Evolutionary conservation across 2,113 vertebrate genomes (phyloP).

Genomic region (Gopherus flavomarginatus): DNA sequence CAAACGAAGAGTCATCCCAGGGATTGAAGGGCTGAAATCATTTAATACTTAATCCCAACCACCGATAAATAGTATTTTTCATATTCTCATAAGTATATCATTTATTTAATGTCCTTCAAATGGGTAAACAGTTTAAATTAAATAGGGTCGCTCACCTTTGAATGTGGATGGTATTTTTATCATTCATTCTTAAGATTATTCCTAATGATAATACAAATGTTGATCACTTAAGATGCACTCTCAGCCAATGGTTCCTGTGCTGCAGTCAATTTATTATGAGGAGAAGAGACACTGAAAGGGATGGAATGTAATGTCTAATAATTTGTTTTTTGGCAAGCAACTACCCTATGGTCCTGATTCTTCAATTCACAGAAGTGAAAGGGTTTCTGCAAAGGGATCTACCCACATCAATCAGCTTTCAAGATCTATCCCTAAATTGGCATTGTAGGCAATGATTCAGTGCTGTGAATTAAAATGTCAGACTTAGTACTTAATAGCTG

Average conservation of each 20-base stretch:
- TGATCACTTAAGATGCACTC: not conserved
- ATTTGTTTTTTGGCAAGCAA: not conserved
- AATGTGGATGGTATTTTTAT: not conserved
- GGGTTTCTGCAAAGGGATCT: not conserved
- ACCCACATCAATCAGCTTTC: not conserved
- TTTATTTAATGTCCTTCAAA: not conserved
- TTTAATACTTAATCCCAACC: not conserved
- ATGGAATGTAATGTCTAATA: not conserved
- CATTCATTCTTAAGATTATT: not conserved
- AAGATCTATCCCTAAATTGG: not conserved
- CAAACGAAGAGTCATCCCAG: not conserved
- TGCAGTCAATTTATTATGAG: not conserved
- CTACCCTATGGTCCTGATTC: not conserved
- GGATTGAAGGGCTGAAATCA: not conserved
- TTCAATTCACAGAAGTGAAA: not conserved
- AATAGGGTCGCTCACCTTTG: not conserved
- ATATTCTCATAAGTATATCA: not conserved
- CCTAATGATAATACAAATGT: not conserved
- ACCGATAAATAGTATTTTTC: slow-evolving; percentile 1
- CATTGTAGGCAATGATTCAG: not conserved
- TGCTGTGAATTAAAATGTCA: not conserved
- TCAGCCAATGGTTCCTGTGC: not conserved
- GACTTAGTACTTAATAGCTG: not conserved
- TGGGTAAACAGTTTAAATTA: not conserved
- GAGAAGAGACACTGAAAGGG: slow-evolving; percentile 4